A percentile compares a stretch with the other conserved stretches of the same genome.
Conservation (phyloP, 2,113 vertebrate species). For the Hipposideros armiger region DNA sequence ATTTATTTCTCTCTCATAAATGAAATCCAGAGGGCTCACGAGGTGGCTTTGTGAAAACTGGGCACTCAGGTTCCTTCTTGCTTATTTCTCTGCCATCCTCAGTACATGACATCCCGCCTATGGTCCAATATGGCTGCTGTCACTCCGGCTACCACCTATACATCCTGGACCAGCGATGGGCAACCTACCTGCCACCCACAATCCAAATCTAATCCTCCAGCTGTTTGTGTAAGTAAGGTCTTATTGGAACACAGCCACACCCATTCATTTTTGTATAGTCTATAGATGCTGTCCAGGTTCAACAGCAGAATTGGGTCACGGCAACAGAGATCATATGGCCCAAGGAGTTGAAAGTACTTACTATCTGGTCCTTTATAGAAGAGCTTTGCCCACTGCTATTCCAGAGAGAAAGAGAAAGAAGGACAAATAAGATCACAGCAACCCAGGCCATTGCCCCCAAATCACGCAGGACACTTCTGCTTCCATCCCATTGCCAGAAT, state of each 20-base stretch:
- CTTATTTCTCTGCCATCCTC: not conserved
- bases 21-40: constrained; percentile 26
- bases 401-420: not conserved
- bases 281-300: constrained; percentile 46
- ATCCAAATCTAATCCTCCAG: not conserved
- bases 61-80: not conserved
- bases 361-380: constrained; percentile 30
- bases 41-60: not conserved
- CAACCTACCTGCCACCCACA: not conserved
- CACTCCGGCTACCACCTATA: not conserved
- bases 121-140: not conserved
- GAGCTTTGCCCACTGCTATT: not conserved
- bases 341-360: constrained; percentile 52
- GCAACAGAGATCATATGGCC: not conserved
- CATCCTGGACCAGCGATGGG: not conserved
- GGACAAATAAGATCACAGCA: not conserved
- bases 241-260: not conserved
- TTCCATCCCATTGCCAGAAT: not conserved
- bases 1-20: constrained; percentile 57
- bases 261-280: not conserved
- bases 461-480: not conserved
- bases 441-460: constrained; percentile 31
- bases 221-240: not conserved
- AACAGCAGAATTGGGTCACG: not conserved
- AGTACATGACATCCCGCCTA: not conserved